Percentiles rank a stretch among this genome's conserved stretches.
Evolutionary conservation across 2,797 vertebrate genomes (phyloP).

Genomic region (Rhynchotus rufescens): DNA sequence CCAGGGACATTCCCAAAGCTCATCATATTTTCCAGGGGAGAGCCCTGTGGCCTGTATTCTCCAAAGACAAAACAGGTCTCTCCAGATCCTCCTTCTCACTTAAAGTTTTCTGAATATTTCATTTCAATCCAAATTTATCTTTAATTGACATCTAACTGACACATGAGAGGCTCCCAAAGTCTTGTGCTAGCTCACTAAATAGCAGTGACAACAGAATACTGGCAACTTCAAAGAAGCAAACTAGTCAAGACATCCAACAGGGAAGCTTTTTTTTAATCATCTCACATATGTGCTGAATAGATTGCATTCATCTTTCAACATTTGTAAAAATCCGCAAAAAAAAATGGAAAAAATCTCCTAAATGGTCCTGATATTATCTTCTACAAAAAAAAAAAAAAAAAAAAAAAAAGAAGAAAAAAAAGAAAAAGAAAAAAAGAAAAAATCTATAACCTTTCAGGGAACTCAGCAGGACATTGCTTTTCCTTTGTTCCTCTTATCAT

Average conservation of each 20-base stretch:
- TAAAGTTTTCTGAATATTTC: neutral
- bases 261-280: neutral
- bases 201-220: neutral
- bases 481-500: neutral
- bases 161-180: neutral
- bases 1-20: neutral
- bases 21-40: accelerated
- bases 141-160: neutral
- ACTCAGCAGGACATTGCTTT: neutral
- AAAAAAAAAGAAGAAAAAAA: slow-evolving; percentile 40
- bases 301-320: neutral
- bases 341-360: neutral
- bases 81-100: neutral
- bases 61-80: neutral
- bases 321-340: slow-evolving; percentile 4
- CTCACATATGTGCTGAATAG: neutral
- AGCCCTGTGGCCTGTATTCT: neutral
- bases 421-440: neutral
- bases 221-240: neutral
- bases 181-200: neutral
- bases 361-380: neutral
- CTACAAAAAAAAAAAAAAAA: slow-evolving; percentile 7
- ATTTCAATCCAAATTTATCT: neutral
- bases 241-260: neutral
- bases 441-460: neutral